These are phyloP conservation scores for Myotis lucifugus DNA, from an alignment of 2,113 vertebrate genomes.

Conservation along the genomic window DNA sequence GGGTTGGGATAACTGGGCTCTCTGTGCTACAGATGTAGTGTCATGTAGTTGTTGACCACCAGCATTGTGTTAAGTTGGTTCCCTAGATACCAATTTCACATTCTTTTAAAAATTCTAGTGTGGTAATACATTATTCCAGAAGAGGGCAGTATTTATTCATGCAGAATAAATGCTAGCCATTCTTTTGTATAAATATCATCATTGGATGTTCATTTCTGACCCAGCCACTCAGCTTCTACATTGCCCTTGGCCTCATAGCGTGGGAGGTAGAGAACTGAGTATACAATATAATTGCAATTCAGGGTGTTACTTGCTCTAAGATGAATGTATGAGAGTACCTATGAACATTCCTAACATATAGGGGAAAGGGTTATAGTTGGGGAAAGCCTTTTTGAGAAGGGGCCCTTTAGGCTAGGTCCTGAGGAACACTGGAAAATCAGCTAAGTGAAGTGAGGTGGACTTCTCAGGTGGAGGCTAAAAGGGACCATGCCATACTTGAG, in stretches of 20 bases:
- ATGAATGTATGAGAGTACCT: not conserved
- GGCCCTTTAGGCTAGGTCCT: not conserved
- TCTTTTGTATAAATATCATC: not conserved
- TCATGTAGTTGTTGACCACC: not conserved
- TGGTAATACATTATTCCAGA: constrained; percentile 62
- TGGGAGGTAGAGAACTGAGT: not conserved
- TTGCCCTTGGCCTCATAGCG: not conserved
- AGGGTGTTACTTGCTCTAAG: not conserved
- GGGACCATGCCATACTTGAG: not conserved
- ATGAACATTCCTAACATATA: not conserved
- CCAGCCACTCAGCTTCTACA: not conserved
- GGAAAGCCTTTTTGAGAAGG: not conserved
- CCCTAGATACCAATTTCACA: constrained; percentile 1
- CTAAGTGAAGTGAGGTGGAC: not conserved
- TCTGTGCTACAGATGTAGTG: not conserved
- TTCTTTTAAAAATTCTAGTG: not conserved
- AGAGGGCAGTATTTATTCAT: constrained; percentile 83
- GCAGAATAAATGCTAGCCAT: not conserved
- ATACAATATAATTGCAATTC: not conserved
- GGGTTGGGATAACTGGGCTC: not conserved
- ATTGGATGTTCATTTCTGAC: not conserved
- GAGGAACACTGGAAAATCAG: not conserved
- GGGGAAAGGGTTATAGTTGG: not conserved
- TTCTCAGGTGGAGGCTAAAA: not conserved
- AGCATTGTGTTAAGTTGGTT: not conserved